These are phyloP conservation scores for Andrena fulva DNA, from an alignment of 2,888 invertebrate species.

Conservation along the genomic window DNA sequence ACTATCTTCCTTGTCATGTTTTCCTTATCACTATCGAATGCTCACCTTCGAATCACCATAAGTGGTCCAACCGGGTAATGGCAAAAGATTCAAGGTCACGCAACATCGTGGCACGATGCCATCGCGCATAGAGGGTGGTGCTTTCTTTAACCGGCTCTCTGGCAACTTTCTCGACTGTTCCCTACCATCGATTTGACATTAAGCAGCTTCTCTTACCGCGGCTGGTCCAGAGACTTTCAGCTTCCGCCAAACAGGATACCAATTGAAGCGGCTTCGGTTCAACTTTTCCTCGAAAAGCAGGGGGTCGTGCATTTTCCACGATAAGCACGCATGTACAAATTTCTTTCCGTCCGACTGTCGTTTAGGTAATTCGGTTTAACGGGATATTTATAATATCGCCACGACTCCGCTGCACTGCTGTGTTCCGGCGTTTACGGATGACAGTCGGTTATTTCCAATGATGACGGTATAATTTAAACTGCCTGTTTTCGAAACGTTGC, in stretches of 20 bases:
- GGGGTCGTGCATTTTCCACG: not conserved
- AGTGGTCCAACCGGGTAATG: not conserved
- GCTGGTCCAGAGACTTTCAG: slow-evolving; percentile 1
- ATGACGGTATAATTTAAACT: too few relatives aligned
- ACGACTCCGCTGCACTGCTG: not conserved
- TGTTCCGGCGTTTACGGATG: not conserved
- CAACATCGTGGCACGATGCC: slow-evolving; percentile 30
- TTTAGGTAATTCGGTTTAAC: slow-evolving; percentile 25
- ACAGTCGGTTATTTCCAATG: not conserved
- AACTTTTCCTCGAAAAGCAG: not conserved
- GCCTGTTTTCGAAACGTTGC: not conserved
- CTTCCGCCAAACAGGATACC: slow-evolving; percentile 1
- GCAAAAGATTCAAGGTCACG: slow-evolving; percentile 7
- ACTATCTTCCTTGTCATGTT: not conserved
- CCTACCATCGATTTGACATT: slow-evolving; percentile 43
- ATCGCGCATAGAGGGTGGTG: not conserved
- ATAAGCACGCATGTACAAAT: slow-evolving; percentile 10
- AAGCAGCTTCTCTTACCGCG: slow-evolving; percentile 41
- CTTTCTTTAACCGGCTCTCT: slow-evolving; percentile 1
- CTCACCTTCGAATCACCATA: not conserved
- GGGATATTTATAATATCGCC: not conserved
- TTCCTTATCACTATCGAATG: too few relatives aligned
- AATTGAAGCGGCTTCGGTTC: not conserved
- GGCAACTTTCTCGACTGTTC: slow-evolving; percentile 25
- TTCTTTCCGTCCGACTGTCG: not conserved